Base-by-base conservation (phyloP, 2,113 vertebrate species). In the Perccottus glenii region DNA sequence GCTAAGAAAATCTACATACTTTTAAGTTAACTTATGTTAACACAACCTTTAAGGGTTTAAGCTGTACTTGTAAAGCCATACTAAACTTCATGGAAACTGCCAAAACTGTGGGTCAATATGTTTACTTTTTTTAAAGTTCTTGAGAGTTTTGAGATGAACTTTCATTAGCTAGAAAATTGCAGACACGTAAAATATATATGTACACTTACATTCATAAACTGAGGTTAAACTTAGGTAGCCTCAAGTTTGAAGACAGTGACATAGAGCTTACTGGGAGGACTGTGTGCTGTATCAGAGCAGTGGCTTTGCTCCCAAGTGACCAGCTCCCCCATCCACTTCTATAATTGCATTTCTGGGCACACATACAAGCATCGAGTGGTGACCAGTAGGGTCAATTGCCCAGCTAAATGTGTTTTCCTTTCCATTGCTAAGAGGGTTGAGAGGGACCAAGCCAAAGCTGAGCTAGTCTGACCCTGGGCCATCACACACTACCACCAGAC, bases 331-430 rank as follows among this genome's bases (percentile, higher is more conserved):
- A 93, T 89, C 91, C 91, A 91, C 44, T 92, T 90, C 92, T 95
- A 95, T 95, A 96, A 97, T 95, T 95, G 95, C 94, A 94, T 95
- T 94, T 92, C 88, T 92, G 91, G 90, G 64, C 87, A 33, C 69
- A 61, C 65, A 51, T 61, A 61, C 48, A 46, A 73, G 49, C 58
- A 66, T 73, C 65, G 12, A 67, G 40, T 27, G 49, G 66, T 60
- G 86, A 73, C 75, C 86, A 70, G 51, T 4, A 11, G 19, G 89
- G 84, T 91, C 91, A 92, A 90, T 84, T 89, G 84, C 87, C 77
- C 85, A 80, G 80, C 88, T 88, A 90, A 90, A 92, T 90, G 88
- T 89, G 89, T 90, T 91, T 91, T 90, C 87, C 87, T 88, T 87
- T 76, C 62, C 67, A 60, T 84, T 33, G 61, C 88, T 77, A 64